phyloP scores from a whole-genome alignment of 2,888 invertebrate genomes.

The Torymus texanus region DNA sequence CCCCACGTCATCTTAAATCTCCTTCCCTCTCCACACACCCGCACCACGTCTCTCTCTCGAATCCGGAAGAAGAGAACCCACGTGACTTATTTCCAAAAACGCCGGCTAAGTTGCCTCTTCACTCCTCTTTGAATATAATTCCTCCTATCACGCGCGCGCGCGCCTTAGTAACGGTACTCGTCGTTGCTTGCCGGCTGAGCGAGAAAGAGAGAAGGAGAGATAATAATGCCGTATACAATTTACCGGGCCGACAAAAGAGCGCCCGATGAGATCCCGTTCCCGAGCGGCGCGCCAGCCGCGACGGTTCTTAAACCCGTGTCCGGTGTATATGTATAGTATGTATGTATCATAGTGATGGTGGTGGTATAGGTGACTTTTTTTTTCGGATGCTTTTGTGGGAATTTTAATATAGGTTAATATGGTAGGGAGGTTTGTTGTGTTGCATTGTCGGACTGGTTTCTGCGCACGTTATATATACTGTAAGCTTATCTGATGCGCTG shows the following conservation, averaged over 20 bases:
- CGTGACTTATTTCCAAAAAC: no score
- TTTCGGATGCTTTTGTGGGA: background rate
- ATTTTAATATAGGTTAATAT: background rate
- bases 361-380: background rate
- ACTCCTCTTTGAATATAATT: no score
- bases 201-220: slow-evolving; percentile 47
- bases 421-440: background rate
- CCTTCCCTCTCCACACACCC: no score
- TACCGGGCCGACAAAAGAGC: slow-evolving; percentile 35
- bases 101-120: no score
- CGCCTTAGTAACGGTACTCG: slow-evolving; percentile 31
- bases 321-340: slow-evolving; percentile 57
- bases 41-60: no score
- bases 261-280: slow-evolving; percentile 65
- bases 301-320: slow-evolving; percentile 69
- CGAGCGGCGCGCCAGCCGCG: slow-evolving; percentile 55
- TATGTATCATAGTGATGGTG: slow-evolving; percentile 45
- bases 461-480: no score
- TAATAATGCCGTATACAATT: slow-evolving; percentile 48
- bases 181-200: slow-evolving; percentile 32
- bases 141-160: background rate
- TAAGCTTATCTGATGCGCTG: no score
- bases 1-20: no score
- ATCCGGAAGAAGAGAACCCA: no score
- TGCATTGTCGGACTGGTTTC: background rate